A percentile compares a stretch with the other conserved stretches of the same genome.
Evolutionary conservation across 2,888 invertebrate species (phyloP).

Genomic region (Elaeidobius kamerunicus): DNA sequence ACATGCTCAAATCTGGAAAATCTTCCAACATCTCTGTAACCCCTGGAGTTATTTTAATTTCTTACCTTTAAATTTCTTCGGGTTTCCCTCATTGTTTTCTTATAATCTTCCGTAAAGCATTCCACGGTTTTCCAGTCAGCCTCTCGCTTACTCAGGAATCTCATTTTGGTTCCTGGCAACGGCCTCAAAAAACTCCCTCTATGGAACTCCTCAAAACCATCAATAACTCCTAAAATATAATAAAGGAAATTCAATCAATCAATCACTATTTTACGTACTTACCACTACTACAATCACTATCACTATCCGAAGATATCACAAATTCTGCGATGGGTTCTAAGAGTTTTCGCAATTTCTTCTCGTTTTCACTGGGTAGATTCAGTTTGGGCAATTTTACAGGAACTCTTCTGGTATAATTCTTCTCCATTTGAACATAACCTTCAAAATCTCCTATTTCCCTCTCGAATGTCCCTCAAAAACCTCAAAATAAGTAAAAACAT

Average conservation of each 20-base stretch:
- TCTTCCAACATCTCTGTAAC: too few species aligned
- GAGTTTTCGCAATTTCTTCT: slow-evolving; percentile 7
- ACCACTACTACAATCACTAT: slow-evolving; percentile 34
- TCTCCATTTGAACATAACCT: too few species aligned
- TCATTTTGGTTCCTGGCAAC: slow-evolving; percentile 30
- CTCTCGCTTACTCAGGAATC: slow-evolving; percentile 39
- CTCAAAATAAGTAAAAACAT: too few species aligned
- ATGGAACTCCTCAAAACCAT: slow-evolving; percentile 40
- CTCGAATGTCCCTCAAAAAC: too few species aligned
- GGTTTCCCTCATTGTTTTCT: slow-evolving; percentile 36
- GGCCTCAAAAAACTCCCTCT: slow-evolving; percentile 35
- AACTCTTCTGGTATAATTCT: too few species aligned
- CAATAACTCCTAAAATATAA: slow-evolving; percentile 32
- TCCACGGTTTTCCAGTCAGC: slow-evolving; percentile 39
- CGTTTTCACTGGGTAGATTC: slow-evolving; percentile 5
- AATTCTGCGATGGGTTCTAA: slow-evolving; percentile 15
- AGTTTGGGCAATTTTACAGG: slow-evolving; percentile 12
- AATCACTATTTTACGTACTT: slow-evolving; percentile 1
- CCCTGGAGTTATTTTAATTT: too few species aligned
- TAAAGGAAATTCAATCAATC: too few species aligned
- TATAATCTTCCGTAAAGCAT: slow-evolving; percentile 41
- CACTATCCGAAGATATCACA: slow-evolving; percentile 33
- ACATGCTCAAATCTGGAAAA: too few species aligned
- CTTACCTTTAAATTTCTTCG: slow-evolving; percentile 37
- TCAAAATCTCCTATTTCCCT: too few species aligned